Conservation (phyloP, 2,888 invertebrate genomes). For the Drosophila diplacantha region DNA sequence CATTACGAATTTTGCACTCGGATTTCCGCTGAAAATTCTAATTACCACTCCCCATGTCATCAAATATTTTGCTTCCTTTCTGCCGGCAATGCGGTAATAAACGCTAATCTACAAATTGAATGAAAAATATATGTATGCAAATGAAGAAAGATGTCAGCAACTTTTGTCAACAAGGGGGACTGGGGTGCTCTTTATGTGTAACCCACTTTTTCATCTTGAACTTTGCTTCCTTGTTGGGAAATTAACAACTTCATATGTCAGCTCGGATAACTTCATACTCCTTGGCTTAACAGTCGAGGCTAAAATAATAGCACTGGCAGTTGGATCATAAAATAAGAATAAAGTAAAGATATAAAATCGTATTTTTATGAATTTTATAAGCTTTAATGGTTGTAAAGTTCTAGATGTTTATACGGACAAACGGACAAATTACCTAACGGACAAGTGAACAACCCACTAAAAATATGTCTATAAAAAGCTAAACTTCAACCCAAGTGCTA, state of each 20-base stretch:
- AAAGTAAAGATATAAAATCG: background rate
- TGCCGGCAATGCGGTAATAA: background rate
- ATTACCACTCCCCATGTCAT: conserved; percentile 17
- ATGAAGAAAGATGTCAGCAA: conserved; percentile 15
- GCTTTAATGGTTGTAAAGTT: background rate
- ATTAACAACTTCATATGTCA: conserved; percentile 70
- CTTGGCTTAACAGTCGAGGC: background rate
- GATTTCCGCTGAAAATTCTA: conserved; percentile 10
- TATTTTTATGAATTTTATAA: background rate
- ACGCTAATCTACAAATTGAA: conserved; percentile 1
- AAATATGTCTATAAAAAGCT: background rate
- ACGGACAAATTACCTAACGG: too few relatives aligned
- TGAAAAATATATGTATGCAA: background rate
- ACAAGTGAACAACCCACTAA: too few relatives aligned
- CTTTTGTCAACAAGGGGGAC: conserved; percentile 20
- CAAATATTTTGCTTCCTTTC: conserved; percentile 8
- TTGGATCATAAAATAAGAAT: background rate
- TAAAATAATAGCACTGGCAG: background rate
- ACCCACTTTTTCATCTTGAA: conserved; percentile 24
- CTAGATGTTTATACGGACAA: background rate
- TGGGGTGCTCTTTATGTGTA: conserved; percentile 9
- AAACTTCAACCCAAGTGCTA: background rate
- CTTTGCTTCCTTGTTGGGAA: conserved; percentile 28
- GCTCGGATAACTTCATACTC: conserved; percentile 43
- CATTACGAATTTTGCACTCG: conserved; percentile 7